Base-by-base conservation (phyloP, 2,888 invertebrate species). In the Geotrupes spiniger region DNA sequence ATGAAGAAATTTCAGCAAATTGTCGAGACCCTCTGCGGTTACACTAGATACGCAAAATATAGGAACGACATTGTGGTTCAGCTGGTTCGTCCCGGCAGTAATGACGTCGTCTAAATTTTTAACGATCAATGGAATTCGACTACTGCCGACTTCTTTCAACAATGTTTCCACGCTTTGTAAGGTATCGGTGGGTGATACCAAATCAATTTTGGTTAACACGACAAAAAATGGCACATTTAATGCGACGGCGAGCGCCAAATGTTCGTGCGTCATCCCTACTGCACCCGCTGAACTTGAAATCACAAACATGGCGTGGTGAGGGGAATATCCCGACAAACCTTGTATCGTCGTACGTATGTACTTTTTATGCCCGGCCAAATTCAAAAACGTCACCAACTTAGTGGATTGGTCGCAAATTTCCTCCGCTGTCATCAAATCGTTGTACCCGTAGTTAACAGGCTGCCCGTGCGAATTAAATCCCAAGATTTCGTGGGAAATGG, bases 341-440 rank as follows among this genome's bases (percentile, higher is more conserved):
- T 93, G 89, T 27, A 97, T 85, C 1, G 98, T 98, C 40, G 98
- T 98, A 53, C 91, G 82, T 70, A 97, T 83, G 69, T 98, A 99
- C 71, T 97, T 96, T 58, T 89, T 84, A 74, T 98, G 96, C 0
- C 98, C 98, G 2, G 97, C 97, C 60, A 98, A 77, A 74, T 99
- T 98, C 64, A 98, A 84, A 66, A 96, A 92, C 0, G 95, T 93
- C 0, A 99, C 89, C 21, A 99, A 76, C 73, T 96, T 97, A 4
- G 90, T 87, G 1, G 95, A 94, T 36, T 87, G 78, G 66, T 95
- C 94, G 59, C 93, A 93, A 46, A 98, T 96, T 59, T 97, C 89
- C 67, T 95, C 94, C 0, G 93, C 88, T 0, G 92, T 92, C 75
- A 91, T 88, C 70, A 92, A 82, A 64, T 92, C 91, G 29, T 89